Percentiles rank a stretch among this genome's conserved stretches.
Evolutionary conservation across 2,888 invertebrate species (phyloP).

Genomic region (Drosophila yooni): DNA sequence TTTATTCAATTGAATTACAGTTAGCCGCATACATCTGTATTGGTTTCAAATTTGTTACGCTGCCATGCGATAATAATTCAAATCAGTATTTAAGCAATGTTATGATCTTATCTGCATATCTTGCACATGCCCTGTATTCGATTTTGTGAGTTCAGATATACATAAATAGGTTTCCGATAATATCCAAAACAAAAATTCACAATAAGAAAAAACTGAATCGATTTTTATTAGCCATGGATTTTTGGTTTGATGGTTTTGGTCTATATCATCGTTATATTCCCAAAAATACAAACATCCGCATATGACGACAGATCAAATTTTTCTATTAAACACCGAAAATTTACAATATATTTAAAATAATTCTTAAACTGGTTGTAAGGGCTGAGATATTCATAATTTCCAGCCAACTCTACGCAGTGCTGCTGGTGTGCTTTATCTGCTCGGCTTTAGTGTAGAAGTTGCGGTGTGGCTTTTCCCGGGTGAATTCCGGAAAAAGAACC

Average conservation of each 20-base stretch:
- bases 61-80: neutral
- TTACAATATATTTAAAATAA: neutral
- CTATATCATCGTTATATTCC: neutral
- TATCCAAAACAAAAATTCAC: neutral
- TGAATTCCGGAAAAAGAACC: neutral
- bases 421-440: neutral
- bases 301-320: neutral
- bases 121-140: neutral
- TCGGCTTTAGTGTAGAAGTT: neutral
- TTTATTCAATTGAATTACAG: neutral
- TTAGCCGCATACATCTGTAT: neutral
- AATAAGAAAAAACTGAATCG: neutral
- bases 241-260: neutral
- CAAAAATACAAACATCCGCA: neutral
- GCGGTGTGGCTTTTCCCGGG: neutral
- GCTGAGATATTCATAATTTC: neutral
- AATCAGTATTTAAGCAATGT: neutral
- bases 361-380: neutral
- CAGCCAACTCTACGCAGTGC: neutral
- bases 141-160: too few relatives aligned
- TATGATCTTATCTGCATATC: neutral
- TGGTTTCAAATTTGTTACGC: slow-evolving; percentile 2
- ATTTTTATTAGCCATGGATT: neutral
- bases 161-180: neutral
- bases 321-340: neutral